Base-by-base conservation (phyloP, 2,797 vertebrate species). In the Tragopan temminckii region DNA sequence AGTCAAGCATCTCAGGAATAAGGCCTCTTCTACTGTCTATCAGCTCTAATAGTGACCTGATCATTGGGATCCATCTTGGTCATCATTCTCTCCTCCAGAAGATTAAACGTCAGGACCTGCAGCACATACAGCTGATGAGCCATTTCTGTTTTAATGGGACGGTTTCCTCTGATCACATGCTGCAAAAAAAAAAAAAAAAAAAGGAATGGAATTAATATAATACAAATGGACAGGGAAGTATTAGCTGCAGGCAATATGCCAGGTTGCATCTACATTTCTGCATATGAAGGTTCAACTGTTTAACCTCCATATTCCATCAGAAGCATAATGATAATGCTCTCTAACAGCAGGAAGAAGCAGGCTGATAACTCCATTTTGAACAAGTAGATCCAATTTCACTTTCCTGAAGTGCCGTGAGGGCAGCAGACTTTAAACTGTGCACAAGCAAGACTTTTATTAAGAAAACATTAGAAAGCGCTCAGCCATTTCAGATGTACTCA, bases 31-130 rank as follows among this genome's bases (percentile, higher is more conserved):
- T 40, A 63, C 2, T 1, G 36, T 25, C 29, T 25, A 29, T 62
- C 25, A 58, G 92, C 72, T 68, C 19, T 82, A 80, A 78, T 23
- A 96, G 21, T 38, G 59, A 93, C 99, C 98, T 99, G 99, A 91
- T 99, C 99, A 75, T 98, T 99, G 9, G 99, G 99, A 95, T 99
- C 99, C 99, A 99, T 99, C 98, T 99, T 99, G 82, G 99, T 99
- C 99, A 99, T 99, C 99, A 99, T 99, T 74, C 99, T 98, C 96
- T 99, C 99, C 96, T 99, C 99, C 94, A 99, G 97, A 59, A 99
- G 99, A 96, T 99, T 99, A 96, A 99, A 99, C 71, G 99, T 99
- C 97, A 99, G 88, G 52, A 99, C 99, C 96, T 99, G 99, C 24
- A 99, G 98, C 95, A 99, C 99, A 1, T 99, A 99, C 2, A 99